Base-by-base conservation (phyloP, 2,113 vertebrate genomes). In the Corythornis cristatus region DNA sequence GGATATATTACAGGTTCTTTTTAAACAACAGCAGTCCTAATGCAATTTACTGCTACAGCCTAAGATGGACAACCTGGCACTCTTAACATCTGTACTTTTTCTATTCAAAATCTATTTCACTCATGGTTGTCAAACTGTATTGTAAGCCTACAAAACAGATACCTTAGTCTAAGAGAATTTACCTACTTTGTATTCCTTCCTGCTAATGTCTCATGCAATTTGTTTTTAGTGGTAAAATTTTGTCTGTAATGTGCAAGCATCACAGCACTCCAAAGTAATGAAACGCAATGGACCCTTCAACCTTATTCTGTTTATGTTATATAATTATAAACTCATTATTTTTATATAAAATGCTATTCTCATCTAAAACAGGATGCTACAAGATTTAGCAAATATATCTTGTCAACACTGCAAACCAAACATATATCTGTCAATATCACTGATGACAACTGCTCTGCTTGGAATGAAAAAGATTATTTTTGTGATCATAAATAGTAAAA, bases 271-370 rank as follows among this genome's bases (percentile, higher is more conserved):
- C 45, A 64, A 96, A 96, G 94, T 96, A 96, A 97, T 96, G 73
- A 93, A 96, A 95, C 97, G 96, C 96, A 94, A 84, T 86, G 96
- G 97, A 89, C 94, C 94, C 92, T 90, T 96, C 97, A 95, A 87
- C 95, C 83, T 96, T 91, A 88, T 81, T 92, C 87, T 51, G 83
- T 96, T 96, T 96, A 96, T 95, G 91, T 93, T 95, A 94, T 85
- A 91, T 92, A 96, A 98, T 96, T 97, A 96, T 93, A 94, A 95
- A 90, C 88, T 92, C 97, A 84, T 97, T 96, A 80, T 93, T 96
- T 95, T 90, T 75, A 72, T 90, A 96, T 85, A 87, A 97, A 96
- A 77, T 67, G 72, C 83, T 74, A 81, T 64, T 91, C 64, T 82
- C 53, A 70, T 87, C 83, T 70, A 71, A 77, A 83, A 87, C 88